Base-by-base conservation (phyloP, 1,140 invertebrate species). In the Temnothorax nylanderi region DNA sequence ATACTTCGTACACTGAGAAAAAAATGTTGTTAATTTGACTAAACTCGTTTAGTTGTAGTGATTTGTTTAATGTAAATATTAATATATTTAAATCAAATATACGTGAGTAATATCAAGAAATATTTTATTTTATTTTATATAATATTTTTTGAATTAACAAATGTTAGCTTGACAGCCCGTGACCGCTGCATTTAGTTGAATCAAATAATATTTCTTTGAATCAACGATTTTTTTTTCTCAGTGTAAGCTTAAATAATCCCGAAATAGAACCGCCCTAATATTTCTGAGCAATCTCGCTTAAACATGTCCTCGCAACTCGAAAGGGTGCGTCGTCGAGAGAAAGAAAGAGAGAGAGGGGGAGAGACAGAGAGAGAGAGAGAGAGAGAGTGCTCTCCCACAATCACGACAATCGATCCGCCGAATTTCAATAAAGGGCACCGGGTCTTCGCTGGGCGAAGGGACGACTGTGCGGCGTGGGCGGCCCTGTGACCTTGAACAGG, bases 401-500 rank as follows among this genome's bases (percentile, higher is more conserved):
- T 84, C 80, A 60, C 44, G 80, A 84, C 88, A 89, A 90, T 89
- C 88, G 88, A 85, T 87, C 76, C 64, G 74, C 60, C 80, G 80
- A 84, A 84, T 84, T 84, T 84, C 80, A 74, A 84, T 84, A 84
- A 84, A 84, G 80, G 80, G 80, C 80, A 84, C 62, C 34, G 56
- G 44, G 86, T 37, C 76, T 64, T 77, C 56, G 44, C 77, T 67
- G 85, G 71, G 56, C 78, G 86, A 91, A 87, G 86, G 85, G 60
- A 80, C 47, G 62, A 58, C 44, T 21, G 51, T 80, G 51, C 47
- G 80, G 82, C 75, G 86, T 84, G 62, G 85, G 89, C 91, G 89
- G 67, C 87, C 92, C 88, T 93, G 91, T 91, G 93, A 93, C 93
- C 93, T 94, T 94, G 93, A 93, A 93, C 89, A 93, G 93, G 91